Conservation (phyloP, 2,113 vertebrate genomes). For the Ammodytes marinus region DNA sequence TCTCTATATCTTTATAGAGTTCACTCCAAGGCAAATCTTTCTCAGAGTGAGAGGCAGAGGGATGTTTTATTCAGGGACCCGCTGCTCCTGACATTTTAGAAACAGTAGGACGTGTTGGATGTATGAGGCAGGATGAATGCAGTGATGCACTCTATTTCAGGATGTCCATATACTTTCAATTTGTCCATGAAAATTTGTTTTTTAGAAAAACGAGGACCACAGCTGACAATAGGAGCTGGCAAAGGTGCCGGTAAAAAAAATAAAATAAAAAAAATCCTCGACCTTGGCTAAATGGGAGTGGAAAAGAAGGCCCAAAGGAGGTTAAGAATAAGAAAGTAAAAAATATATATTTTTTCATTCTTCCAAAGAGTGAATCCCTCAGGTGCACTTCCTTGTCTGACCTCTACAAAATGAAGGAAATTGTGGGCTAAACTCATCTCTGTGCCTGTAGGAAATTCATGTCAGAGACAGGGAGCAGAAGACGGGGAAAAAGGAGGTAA, state of each 20-base stretch:
- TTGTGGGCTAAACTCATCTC: conserved; percentile 59
- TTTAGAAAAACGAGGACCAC: conserved; percentile 2
- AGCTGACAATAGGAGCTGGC: not conserved
- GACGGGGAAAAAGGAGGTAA: conserved; percentile 44
- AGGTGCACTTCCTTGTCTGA: conserved; percentile 63
- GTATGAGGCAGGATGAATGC: conserved; percentile 54
- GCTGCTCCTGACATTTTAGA: conserved; percentile 58
- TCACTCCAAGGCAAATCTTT: conserved; percentile 48
- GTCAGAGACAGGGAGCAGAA: conserved; percentile 44
- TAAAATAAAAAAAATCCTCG: conserved; percentile 22
- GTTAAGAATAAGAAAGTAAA: conserved; percentile 40
- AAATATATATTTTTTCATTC: not conserved
- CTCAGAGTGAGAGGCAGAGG: conserved; percentile 32
- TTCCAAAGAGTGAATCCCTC: conserved; percentile 51
- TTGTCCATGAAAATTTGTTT: conserved; percentile 31
- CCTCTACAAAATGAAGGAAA: conserved; percentile 67
- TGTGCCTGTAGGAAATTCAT: conserved; percentile 51
- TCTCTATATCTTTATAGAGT: conserved; percentile 52
- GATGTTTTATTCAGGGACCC: conserved; percentile 74
- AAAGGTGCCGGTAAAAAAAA: not conserved
- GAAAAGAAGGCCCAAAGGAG: conserved; percentile 30
- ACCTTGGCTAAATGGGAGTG: conserved; percentile 52
- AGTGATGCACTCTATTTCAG: conserved; percentile 19
- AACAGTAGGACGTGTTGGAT: conserved; percentile 27
- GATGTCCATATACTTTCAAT: conserved; percentile 34